Evolutionary conservation across 2,113 vertebrate species (phyloP).

Genomic region (Butastur rufipennis): DNA sequence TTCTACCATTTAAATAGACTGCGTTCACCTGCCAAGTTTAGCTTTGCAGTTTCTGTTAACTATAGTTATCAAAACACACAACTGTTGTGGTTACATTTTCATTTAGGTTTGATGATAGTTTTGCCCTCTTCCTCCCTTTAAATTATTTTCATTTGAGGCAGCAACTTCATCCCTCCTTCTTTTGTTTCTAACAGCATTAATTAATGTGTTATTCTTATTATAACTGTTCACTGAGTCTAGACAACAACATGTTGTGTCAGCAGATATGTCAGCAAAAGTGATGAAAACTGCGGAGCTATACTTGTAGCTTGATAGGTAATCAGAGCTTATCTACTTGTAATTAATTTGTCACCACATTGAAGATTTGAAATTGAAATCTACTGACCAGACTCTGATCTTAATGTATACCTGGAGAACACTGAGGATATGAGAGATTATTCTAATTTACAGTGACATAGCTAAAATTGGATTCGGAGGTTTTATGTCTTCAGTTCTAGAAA

Average conservation of each 20-base stretch:
- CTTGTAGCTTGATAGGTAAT: slow-evolving; percentile 44
- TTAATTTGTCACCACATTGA: slow-evolving; percentile 56
- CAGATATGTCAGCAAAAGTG: neutral
- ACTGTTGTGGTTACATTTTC: neutral
- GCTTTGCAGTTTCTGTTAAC: neutral
- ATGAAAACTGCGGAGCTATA: slow-evolving; percentile 6
- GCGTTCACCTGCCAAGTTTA: neutral
- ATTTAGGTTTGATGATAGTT: neutral
- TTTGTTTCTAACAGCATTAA: neutral
- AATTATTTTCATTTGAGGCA: slow-evolving; percentile 7
- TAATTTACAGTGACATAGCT: neutral
- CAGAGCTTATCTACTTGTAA: slow-evolving; percentile 39
- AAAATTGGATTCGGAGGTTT: neutral
- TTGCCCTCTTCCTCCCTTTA: neutral
- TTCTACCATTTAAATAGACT: neutral
- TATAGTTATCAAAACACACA: neutral
- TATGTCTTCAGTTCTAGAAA: neutral
- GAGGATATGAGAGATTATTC: neutral
- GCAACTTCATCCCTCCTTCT: neutral
- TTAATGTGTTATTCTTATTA: neutral
- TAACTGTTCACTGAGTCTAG: slow-evolving; percentile 7
- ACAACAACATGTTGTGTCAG: neutral
- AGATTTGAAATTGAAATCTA: slow-evolving; percentile 27
- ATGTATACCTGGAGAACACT: neutral
- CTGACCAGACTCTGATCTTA: neutral